A percentile compares a stretch with the other conserved stretches of the same genome.
These are phyloP conservation scores for Leptopilina myrica DNA, from an alignment of 2,888 invertebrate genomes.

Conservation along the genomic window DNA sequence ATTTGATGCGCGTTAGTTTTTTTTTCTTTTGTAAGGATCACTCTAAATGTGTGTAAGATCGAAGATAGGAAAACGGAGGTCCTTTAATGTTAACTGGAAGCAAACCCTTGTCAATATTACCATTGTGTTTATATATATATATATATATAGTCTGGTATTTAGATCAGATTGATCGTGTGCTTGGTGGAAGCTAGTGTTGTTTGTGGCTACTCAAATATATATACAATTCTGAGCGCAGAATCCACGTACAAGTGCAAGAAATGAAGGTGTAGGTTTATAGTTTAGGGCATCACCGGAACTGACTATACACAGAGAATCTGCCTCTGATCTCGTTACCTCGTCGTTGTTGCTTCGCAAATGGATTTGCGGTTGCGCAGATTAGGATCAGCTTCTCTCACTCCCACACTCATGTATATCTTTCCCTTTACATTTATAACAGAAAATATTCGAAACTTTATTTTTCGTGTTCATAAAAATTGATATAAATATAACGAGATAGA, in stretches of 20 bases:
- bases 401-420: no score
- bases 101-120: conserved; percentile 35
- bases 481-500: no score
- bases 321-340: conserved; percentile 67
- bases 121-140: conserved; percentile 41
- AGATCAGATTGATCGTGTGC: conserved; percentile 66
- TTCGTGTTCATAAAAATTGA: no score
- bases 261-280: conserved; percentile 22
- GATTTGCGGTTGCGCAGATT: conserved; percentile 69
- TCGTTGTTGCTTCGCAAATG: conserved; percentile 67
- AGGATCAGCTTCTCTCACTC: conserved; percentile 51
- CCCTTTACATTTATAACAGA: no score
- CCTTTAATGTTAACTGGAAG: conserved; percentile 20
- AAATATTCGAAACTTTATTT: no score
- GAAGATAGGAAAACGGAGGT: conserved; percentile 43
- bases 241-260: conserved; percentile 43
- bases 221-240: conserved; percentile 41
- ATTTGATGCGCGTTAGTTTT: neutral
- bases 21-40: conserved; percentile 26
- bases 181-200: conserved; percentile 59
- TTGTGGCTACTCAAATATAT: conserved; percentile 60
- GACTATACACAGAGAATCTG: conserved; percentile 57
- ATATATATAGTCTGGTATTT: conserved; percentile 58
- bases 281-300: conserved; percentile 46
- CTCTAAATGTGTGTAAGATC: conserved; percentile 46